phyloP scores from a whole-genome alignment of 2,113 vertebrate species.

The Myotis lucifugus region DNA sequence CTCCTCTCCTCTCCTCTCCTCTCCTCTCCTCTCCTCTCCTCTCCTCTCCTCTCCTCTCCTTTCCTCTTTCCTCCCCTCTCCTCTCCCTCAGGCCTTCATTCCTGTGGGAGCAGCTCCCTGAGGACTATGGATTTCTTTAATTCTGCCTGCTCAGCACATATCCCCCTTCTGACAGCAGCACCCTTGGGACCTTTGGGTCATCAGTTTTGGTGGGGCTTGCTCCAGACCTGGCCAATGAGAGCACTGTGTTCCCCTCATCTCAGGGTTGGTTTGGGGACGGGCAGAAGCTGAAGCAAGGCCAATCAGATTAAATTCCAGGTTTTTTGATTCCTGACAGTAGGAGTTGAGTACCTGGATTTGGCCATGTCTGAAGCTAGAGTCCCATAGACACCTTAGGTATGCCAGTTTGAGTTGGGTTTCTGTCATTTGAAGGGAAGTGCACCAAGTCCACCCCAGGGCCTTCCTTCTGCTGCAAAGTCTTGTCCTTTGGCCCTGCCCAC shows the following conservation, averaged over 20 bases:
- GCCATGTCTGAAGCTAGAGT: not conserved
- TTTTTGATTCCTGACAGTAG: not conserved
- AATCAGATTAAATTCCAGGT: not conserved
- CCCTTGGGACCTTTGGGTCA: not conserved
- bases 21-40: not conserved
- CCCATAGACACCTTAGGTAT: not conserved
- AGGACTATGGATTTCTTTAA: not conserved
- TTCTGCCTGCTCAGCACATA: rapidly evolving
- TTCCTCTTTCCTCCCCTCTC: not conserved
- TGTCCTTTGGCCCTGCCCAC: not conserved
- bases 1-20: not conserved
- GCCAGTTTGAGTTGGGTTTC: not conserved
- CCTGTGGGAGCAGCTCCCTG: not conserved
- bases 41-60: not conserved
- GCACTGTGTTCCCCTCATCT: rapidly evolving
- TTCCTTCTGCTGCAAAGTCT: not conserved
- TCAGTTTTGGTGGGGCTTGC: not conserved
- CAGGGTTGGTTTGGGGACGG: not conserved
- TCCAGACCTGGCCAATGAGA: not conserved
- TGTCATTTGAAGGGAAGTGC: not conserved
- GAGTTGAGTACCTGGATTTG: not conserved
- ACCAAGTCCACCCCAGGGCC: not conserved
- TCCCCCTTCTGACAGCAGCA: rapidly evolving
- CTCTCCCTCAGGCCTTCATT: not conserved
- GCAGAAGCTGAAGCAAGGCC: too few relatives aligned